Conservation (phyloP, 2,797 vertebrate species). For the Oryzias dopingdopingensis region DNA sequence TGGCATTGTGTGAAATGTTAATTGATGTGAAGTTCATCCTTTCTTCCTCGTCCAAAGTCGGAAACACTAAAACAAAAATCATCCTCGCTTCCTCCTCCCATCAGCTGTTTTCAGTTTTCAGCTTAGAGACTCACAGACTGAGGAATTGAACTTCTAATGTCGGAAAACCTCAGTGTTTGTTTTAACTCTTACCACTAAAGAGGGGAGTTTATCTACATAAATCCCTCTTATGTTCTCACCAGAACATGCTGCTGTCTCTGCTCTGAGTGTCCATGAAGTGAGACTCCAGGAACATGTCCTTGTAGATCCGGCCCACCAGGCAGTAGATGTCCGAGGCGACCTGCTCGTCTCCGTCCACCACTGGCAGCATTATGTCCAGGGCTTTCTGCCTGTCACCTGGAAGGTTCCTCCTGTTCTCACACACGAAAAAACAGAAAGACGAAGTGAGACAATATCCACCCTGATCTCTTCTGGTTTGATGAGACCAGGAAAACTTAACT, state of each 20-base stretch:
- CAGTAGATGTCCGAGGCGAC: conserved; percentile 98
- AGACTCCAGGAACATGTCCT: conserved; percentile 95
- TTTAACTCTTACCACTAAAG: conserved; percentile 3
- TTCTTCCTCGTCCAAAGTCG: too few species aligned
- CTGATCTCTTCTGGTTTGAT: too few species aligned
- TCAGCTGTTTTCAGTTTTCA: too few species aligned
- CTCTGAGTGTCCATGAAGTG: conserved; percentile 87
- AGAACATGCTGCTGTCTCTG: conserved; percentile 86
- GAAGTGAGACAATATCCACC: not conserved
- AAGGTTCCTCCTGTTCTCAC: conserved; percentile 85
- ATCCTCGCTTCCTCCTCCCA: too few species aligned
- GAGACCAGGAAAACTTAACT: too few species aligned
- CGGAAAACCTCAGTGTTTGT: too few species aligned
- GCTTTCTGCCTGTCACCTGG: conserved; percentile 91
- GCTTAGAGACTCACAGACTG: too few species aligned
- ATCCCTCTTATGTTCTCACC: conserved; percentile 76
- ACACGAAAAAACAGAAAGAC: conserved; percentile 7
- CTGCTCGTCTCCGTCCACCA: conserved; percentile 89
- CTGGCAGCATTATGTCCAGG: conserved; percentile 91
- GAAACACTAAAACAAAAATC: too few species aligned
- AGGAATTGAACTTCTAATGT: too few species aligned
- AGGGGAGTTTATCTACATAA: conserved; percentile 1
- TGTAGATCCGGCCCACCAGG: conserved; percentile 94
- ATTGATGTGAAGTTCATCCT: too few species aligned
- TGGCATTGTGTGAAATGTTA: too few species aligned